Conservation (phyloP, 2,888 invertebrate genomes). For the Linyphia triangularis region DNA sequence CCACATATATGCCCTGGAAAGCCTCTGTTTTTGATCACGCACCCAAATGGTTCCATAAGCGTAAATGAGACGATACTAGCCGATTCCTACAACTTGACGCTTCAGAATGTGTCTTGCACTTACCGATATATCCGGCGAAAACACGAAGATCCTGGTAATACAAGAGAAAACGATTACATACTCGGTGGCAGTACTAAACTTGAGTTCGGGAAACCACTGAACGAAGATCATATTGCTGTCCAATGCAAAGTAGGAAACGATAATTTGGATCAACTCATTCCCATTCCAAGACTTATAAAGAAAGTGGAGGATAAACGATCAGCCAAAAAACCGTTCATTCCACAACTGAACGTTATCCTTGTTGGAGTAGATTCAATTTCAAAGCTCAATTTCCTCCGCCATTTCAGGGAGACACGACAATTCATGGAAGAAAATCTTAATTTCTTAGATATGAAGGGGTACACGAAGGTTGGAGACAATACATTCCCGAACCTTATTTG, state of each 20-base stretch:
- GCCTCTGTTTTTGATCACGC: constrained; percentile 2
- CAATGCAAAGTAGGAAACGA: constrained; percentile 30
- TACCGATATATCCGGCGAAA: constrained; percentile 28
- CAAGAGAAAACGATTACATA: constrained; percentile 8
- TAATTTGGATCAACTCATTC: constrained; percentile 35
- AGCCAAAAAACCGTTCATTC: constrained; percentile 54
- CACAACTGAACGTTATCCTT: constrained; percentile 85
- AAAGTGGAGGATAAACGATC: background rate
- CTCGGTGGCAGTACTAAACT: constrained; percentile 28
- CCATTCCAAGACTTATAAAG: constrained; percentile 10
- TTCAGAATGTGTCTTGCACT: constrained; percentile 2
- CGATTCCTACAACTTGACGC: background rate
- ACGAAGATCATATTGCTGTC: constrained; percentile 46
- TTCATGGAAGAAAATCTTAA: constrained; percentile 84
- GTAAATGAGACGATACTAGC: constrained; percentile 12
- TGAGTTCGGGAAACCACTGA: constrained; percentile 48
- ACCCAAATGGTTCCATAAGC: background rate
- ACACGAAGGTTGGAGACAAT: constrained; percentile 82
- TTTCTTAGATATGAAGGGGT: constrained; percentile 88
- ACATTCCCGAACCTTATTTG: constrained; percentile 79
- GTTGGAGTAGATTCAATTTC: constrained; percentile 93
- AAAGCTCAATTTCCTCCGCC: constrained; percentile 86
- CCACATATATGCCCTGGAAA: constrained; percentile 3
- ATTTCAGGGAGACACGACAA: constrained; percentile 86
- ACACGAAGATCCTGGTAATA: background rate